phyloP scores from a whole-genome alignment of 1,140 invertebrate genomes.

The Zaprionus ghesquierei region DNA sequence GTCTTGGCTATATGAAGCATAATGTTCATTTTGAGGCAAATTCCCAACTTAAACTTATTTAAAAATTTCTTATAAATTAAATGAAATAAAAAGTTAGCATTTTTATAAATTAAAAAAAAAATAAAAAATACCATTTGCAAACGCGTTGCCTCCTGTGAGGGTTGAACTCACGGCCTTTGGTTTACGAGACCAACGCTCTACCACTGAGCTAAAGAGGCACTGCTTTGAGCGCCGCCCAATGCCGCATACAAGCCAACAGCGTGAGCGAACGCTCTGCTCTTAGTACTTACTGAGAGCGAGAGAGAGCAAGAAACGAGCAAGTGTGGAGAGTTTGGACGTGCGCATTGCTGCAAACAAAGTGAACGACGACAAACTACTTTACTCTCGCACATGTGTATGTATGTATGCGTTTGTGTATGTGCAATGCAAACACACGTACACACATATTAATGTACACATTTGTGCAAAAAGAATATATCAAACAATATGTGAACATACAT shows the following conservation, averaged over 20 bases:
- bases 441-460: background rate
- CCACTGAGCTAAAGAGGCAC: slow-evolving; percentile 95
- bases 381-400: background rate
- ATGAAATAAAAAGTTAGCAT: background rate
- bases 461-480: slow-evolving; percentile 2
- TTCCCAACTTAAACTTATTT: too few relatives aligned
- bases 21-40: too few relatives aligned
- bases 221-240: slow-evolving; percentile 27
- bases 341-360: slow-evolving; percentile 34
- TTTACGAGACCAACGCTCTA: slow-evolving; percentile 97
- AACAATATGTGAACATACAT: slow-evolving; percentile 14
- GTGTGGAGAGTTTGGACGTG: slow-evolving; percentile 35
- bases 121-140: background rate
- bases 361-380: slow-evolving; percentile 6
- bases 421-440: background rate
- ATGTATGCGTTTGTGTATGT: background rate
- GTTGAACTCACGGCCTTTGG: slow-evolving; percentile 96
- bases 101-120: background rate
- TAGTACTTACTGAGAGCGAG: background rate
- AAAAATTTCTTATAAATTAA: background rate
- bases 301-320: background rate
- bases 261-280: background rate
- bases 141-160: slow-evolving; percentile 85
- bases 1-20: too few relatives aligned
- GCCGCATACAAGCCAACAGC: slow-evolving; percentile 15